A percentile compares a stretch with the other conserved stretches of the same genome.
These are phyloP conservation scores for Apodemia mormo DNA, from an alignment of 2,888 invertebrate species.

Conservation along the genomic window DNA sequence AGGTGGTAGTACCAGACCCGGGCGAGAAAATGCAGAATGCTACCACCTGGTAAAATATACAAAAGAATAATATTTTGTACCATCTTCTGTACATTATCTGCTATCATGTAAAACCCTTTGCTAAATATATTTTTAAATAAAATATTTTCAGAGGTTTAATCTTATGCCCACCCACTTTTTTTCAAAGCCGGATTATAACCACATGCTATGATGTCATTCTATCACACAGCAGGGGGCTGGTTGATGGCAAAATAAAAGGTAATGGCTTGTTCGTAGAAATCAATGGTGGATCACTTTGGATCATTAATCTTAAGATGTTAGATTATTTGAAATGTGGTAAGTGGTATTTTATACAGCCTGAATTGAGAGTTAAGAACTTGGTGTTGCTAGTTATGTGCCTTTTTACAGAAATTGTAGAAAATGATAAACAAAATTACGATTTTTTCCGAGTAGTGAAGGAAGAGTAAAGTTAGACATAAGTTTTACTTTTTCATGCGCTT, in stretches of 20 bases:
- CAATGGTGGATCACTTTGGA: neutral
- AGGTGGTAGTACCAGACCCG: too few relatives aligned
- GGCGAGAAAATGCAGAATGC: too few relatives aligned
- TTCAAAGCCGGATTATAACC: neutral
- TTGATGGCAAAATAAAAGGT: constrained; percentile 12
- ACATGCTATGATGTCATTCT: constrained; percentile 15
- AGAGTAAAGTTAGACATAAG: too few relatives aligned
- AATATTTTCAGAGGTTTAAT: neutral
- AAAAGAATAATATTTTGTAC: too few relatives aligned
- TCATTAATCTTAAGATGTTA: neutral
- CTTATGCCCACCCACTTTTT: neutral
- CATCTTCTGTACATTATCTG: too few relatives aligned
- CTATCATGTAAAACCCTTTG: too few relatives aligned
- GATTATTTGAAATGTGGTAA: neutral
- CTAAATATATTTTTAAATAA: too few relatives aligned
- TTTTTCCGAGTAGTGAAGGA: too few relatives aligned
- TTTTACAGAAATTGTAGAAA: neutral
- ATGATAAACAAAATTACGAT: neutral
- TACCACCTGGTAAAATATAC: too few relatives aligned
- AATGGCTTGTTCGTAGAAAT: constrained; percentile 9
- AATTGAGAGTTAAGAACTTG: neutral
- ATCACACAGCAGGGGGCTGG: neutral
- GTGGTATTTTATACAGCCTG: neutral
- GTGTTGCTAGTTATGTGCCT: neutral
- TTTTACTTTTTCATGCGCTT: neutral